Evolutionary conservation across 2,113 vertebrate species (phyloP).

Genomic region (Datnioides undecimradiatus): DNA sequence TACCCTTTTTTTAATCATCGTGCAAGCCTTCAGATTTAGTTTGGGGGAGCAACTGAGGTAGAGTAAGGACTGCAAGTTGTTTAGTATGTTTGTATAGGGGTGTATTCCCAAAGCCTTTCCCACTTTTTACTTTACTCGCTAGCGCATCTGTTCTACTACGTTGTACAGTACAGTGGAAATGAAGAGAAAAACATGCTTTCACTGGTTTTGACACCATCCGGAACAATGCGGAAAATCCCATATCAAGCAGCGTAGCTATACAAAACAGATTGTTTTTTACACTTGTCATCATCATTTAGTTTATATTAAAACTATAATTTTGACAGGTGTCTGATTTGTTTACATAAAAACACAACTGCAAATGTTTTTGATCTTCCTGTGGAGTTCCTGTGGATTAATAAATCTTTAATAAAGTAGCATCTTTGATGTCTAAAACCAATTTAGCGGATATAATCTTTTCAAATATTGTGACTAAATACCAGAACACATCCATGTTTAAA

Average conservation of each 20-base stretch:
- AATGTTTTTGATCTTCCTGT: neutral
- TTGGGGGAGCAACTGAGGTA: neutral
- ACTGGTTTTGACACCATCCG: neutral
- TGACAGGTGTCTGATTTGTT: neutral
- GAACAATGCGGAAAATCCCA: neutral
- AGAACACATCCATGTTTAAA: neutral
- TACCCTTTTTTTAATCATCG: neutral
- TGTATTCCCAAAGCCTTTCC: neutral
- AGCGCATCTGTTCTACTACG: neutral
- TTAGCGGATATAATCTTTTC: neutral
- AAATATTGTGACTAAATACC: neutral
- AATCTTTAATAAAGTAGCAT: neutral
- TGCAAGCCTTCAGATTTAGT: neutral
- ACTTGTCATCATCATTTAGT: neutral
- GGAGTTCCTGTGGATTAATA: neutral
- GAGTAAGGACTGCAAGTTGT: neutral
- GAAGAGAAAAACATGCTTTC: neutral
- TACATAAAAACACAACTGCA: neutral
- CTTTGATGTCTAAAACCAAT: constrained; percentile 8
- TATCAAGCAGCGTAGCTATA: neutral
- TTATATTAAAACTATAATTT: neutral
- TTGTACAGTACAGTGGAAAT: neutral
- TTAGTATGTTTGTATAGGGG: neutral
- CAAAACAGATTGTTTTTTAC: neutral
- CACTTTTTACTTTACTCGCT: neutral